Evolutionary conservation across 2,113 vertebrate species (phyloP), one percentile per base, ranked within the genome.

Genomic region (Amphiprion percula): DNA sequence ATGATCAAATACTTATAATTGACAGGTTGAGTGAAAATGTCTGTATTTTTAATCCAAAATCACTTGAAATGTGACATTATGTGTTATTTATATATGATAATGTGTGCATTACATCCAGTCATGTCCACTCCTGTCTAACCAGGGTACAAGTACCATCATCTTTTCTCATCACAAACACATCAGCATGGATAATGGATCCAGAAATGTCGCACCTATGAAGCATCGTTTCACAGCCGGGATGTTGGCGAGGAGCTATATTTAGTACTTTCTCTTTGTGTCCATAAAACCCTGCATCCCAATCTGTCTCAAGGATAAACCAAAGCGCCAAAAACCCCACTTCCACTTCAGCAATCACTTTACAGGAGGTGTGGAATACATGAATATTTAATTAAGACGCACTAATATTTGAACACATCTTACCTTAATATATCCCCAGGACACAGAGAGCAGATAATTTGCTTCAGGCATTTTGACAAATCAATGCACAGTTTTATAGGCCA

Each of bases 351-450:
- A 79, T 30, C 10, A n/a, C 15, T 59, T 54, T 33, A 9, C 39
- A 41, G 33, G 11, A 54, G 24, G 12, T n/a, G 61, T 23, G n/a
- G 14, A 33, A 14, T 4, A 62, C 10, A 6, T 28, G 21, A 61
- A 75, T 47, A 23, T 54, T 58, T 0, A 6, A 26, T 66, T 46
- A n/a, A 50, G 44, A 66, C 4, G 33, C 46, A 24, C 23, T 3
- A 30, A 68, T 44, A 65, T 15, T 30, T 74, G 1, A 60, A 21
- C 24, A 54, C 15, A 53, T 59, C 96, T 96, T 97, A 99, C 98
- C 98, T 99, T 99, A 94, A 99, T 99, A 92, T 98, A 99, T 89
- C 97, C 97, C 98, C 97, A 99, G 70, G 98, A 99, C 88, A 99
- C 97, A 86, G 98, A 98, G 54, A 97, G 94, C 84, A 99, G 96